Evolutionary conservation across 2,113 vertebrate genomes (phyloP), one percentile per base, ranked within the genome.

Genomic region (Pollachius pollachius): DNA sequence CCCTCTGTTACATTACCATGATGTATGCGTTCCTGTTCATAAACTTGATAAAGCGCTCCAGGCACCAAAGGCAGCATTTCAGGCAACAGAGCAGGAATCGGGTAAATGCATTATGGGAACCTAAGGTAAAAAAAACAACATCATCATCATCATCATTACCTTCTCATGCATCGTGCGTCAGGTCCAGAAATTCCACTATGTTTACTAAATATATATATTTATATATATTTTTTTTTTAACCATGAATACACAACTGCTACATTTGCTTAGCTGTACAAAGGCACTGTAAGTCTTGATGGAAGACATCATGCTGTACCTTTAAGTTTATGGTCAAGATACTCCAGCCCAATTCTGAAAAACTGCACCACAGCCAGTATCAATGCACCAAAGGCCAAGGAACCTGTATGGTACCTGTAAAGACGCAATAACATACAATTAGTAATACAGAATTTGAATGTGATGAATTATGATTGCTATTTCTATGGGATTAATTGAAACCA

Each of bases 1-100:
- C 2, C 12, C 11, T 48, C 41, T 13, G 11, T 48, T 9, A 8
- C 8, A 48, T 48, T 89, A 99, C 97, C 97, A 99, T 98, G 70
- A 99, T 95, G 85, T 98, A 99, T 34, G 97, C 96, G 69, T 99
- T 99, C 91, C 94, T 94, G 94, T 98, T 99, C 84, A 99, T 91
- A 88, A 97, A 98, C 89, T 92, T 97, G 76, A 99, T 91, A 85
- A 95, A 90, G 88, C 88, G 95, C 84, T 99, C 97, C 87, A 99
- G 90, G 90, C 96, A 98, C 97, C 97, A 99, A 89, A 99, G 98
- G 88, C 97, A 99, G 88, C 94, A 97, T 87, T 91, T 94, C 79
- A 98, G 91, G 86, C 97, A 99, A 88, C 92, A 94, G 12, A 96
- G 87, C 57, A 99, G 72, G 79, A 95, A 99, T 72, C 89, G 95